A percentile compares a stretch with the other conserved stretches of the same genome.
Conservation (phyloP, 2,797 vertebrate species). For the Balearica regulorum region DNA sequence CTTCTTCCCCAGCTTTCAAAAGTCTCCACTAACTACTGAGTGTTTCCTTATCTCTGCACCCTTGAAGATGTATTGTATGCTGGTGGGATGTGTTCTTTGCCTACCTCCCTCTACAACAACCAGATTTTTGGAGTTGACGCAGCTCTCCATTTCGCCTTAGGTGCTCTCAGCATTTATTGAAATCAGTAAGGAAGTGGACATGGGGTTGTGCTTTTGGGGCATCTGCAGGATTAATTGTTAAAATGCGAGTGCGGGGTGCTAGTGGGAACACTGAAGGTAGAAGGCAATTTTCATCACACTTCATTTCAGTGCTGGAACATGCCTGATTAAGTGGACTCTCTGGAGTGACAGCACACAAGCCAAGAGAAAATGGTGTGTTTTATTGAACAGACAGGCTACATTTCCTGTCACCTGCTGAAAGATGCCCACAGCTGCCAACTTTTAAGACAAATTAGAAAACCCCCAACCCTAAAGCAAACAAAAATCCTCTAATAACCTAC, state of each 20-base stretch:
- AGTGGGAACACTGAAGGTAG: background rate
- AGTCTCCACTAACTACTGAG: background rate
- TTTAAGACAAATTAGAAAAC: background rate
- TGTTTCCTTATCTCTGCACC: background rate
- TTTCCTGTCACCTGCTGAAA: constrained; percentile 25
- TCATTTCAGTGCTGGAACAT: background rate
- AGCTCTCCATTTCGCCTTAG: background rate
- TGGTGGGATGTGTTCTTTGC: background rate
- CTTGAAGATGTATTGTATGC: background rate
- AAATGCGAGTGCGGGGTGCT: background rate
- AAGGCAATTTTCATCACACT: background rate
- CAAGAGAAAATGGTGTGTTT: background rate
- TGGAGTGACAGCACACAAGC: background rate
- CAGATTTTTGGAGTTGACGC: background rate
- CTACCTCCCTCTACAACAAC: background rate
- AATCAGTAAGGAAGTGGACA: background rate
- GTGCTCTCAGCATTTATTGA: background rate
- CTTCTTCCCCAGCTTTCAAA: background rate
- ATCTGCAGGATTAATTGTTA: background rate
- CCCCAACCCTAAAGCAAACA: background rate
- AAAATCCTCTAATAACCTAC: background rate
- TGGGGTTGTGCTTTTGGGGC: background rate
- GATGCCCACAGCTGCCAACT: background rate
- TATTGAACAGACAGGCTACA: background rate
- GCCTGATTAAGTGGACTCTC: background rate